These are phyloP conservation scores for Sternarchorhynchus goeldii DNA, from an alignment of 2,797 vertebrate species.

Conservation along the genomic window DNA sequence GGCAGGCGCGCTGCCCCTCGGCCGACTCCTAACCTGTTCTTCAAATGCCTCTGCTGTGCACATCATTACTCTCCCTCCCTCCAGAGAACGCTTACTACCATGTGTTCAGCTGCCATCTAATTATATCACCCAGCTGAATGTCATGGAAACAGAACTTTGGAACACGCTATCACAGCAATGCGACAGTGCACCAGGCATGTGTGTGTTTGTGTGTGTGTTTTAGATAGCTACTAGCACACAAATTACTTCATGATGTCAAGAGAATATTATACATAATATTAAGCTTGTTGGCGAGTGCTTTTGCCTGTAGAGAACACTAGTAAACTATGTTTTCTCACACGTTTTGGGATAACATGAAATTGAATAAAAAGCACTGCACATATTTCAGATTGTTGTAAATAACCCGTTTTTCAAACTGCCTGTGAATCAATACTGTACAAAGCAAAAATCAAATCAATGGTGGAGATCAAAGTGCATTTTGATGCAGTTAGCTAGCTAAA, in stretches of 20 bases:
- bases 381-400: constrained; percentile 62
- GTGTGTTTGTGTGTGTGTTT: constrained; percentile 19
- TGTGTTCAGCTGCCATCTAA: constrained; percentile 83
- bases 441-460: constrained; percentile 66
- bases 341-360: constrained; percentile 66
- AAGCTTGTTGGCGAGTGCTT: constrained; percentile 32
- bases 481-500: constrained; percentile 71
- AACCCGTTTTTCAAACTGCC: constrained; percentile 52
- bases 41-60: constrained; percentile 75
- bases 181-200: constrained; percentile 39
- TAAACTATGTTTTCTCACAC: constrained; percentile 61
- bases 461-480: constrained; percentile 75
- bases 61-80: constrained; percentile 69
- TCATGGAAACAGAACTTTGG: constrained; percentile 74
- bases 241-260: constrained; percentile 20
- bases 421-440: constrained; percentile 58
- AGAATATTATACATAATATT: constrained; percentile 27
- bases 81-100: constrained; percentile 71
- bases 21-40: constrained; percentile 77
- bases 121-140: constrained; percentile 81
- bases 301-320: constrained; percentile 52
- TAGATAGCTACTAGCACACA: constrained; percentile 19
- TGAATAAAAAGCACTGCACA: constrained; percentile 53
- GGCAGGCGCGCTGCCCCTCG: constrained; percentile 61
- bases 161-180: constrained; percentile 52